Evolutionary conservation across 2,888 invertebrate species (phyloP).

Genomic region (Athalia circularis): DNA sequence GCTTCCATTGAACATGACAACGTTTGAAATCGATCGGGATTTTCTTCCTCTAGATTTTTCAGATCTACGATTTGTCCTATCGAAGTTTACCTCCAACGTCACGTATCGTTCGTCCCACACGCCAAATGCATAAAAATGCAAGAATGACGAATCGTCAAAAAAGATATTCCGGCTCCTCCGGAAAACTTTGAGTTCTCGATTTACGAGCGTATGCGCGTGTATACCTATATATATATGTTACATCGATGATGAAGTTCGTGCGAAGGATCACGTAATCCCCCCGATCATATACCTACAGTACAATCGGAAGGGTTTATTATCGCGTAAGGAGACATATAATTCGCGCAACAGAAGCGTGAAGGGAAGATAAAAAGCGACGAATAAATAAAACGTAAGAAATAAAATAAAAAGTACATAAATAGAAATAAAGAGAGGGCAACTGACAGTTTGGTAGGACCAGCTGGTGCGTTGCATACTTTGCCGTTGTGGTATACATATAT

Average conservation of each 20-base stretch:
- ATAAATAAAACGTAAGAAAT: constrained; percentile 27
- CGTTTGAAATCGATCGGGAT: no score
- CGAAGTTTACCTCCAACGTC: no score
- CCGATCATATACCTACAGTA: background rate
- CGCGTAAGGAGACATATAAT: constrained; percentile 17
- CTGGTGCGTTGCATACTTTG: constrained; percentile 39
- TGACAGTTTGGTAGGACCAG: constrained; percentile 42
- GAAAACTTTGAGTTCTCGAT: no score
- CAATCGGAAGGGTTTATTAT: constrained; percentile 19
- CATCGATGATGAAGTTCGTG: constrained; percentile 19
- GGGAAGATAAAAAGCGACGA: constrained; percentile 7
- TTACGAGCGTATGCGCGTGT: no score
- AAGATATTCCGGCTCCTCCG: no score
- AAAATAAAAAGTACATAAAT: constrained; percentile 38
- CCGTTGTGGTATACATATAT: background rate
- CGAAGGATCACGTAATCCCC: constrained; percentile 11
- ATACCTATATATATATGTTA: no score
- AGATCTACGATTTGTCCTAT: no score
- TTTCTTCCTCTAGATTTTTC: no score
- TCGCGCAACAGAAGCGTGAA: constrained; percentile 30
- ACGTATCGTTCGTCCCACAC: no score
- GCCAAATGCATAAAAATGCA: no score
- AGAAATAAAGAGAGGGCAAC: constrained; percentile 36
- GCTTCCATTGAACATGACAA: no score
- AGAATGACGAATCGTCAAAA: no score